Percentiles rank a stretch among this genome's conserved stretches.
Evolutionary conservation across 2,888 invertebrate genomes (phyloP).

Genomic region (Microdon myrmicae): DNA sequence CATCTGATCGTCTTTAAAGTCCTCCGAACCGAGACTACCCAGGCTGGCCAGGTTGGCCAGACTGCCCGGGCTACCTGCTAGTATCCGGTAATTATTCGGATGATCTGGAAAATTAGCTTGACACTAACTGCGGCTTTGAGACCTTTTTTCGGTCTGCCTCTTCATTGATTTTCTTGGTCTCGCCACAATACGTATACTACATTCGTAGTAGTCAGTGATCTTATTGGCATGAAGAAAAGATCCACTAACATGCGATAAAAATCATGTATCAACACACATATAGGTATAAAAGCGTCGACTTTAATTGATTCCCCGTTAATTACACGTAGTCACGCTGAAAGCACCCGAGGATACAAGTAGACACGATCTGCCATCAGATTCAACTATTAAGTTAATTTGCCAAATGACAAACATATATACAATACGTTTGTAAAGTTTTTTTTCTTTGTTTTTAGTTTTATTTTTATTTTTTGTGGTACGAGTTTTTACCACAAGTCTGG

Average conservation of each 20-base stretch:
- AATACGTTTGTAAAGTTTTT: no score
- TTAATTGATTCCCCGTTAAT: conserved; percentile 43
- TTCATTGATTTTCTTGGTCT: conserved; percentile 2
- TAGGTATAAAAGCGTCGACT: conserved; percentile 26
- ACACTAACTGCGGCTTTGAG: conserved; percentile 17
- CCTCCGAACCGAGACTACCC: no score
- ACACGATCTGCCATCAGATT: conserved; percentile 32
- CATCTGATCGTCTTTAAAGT: conserved; percentile 38
- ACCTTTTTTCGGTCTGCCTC: conserved; percentile 3
- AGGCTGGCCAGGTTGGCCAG: background rate
- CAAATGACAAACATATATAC: conserved; percentile 5
- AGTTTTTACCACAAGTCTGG: no score
- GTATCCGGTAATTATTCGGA: conserved; percentile 23
- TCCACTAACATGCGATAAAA: conserved; percentile 1
- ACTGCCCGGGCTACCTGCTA: conserved; percentile 19
- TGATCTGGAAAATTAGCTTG: conserved; percentile 38
- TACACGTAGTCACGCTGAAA: conserved; percentile 17
- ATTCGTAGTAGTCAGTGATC: conserved; percentile 29
- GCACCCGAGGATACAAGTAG: conserved; percentile 8
- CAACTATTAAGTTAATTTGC: conserved; percentile 26
- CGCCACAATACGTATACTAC: no score
- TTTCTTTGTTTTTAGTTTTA: no score
- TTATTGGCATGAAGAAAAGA: background rate
- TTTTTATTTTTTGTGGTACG: no score
- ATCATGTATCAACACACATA: conserved; percentile 16